These are phyloP conservation scores for Heloderma charlesbogerti DNA, from an alignment of 2,113 vertebrate genomes.

Conservation along the genomic window DNA sequence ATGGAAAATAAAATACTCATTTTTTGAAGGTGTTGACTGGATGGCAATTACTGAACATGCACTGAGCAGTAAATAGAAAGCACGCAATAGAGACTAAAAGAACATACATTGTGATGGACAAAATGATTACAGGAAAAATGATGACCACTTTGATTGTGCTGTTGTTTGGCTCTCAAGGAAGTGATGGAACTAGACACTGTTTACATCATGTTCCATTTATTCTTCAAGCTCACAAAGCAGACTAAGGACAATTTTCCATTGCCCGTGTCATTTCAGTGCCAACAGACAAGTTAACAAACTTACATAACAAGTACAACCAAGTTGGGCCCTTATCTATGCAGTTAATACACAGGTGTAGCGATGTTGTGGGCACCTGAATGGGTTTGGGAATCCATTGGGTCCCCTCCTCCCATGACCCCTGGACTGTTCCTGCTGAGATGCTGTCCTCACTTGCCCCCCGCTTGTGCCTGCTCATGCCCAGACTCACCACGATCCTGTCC, in stretches of 20 bases:
- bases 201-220: neutral
- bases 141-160: slow-evolving; percentile 31
- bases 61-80: slow-evolving; percentile 36
- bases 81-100: neutral
- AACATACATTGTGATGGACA: slow-evolving; percentile 31
- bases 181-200: neutral
- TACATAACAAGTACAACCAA: neutral
- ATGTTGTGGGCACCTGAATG: no score
- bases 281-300: neutral
- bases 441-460: no score
- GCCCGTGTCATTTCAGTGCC: neutral
- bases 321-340: neutral
- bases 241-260: neutral
- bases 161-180: slow-evolving; percentile 45
- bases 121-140: slow-evolving; percentile 28
- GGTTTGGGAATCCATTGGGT: no score
- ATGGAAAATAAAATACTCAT: slow-evolving; percentile 7
- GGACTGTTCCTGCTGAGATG: no score
- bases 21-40: slow-evolving; percentile 13
- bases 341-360: neutral
- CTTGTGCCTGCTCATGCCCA: no score
- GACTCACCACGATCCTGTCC: no score
- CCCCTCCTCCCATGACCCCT: no score
- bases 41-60: slow-evolving; percentile 28
- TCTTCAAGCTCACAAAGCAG: slow-evolving; percentile 1